These are phyloP conservation scores for Agriopis aurantiaria DNA, from an alignment of 2,888 invertebrate species.

Conservation along the genomic window DNA sequence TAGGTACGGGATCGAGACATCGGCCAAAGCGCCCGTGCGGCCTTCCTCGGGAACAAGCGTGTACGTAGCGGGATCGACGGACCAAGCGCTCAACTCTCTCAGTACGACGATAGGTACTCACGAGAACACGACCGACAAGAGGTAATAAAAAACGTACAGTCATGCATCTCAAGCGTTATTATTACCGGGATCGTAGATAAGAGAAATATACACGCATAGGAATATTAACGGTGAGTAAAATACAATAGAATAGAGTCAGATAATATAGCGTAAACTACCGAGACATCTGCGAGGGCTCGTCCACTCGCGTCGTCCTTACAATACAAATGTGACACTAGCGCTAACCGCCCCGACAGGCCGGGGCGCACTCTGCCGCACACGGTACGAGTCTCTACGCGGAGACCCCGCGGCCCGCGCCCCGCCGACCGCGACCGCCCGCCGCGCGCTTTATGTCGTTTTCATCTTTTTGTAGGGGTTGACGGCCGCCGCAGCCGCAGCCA, in stretches of 20 bases:
- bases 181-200: slow-evolving; percentile 91
- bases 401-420: slow-evolving; percentile 83
- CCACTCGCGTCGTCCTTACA: slow-evolving; percentile 84
- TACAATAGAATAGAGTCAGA: slow-evolving; percentile 76
- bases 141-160: slow-evolving; percentile 92
- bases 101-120: slow-evolving; percentile 79
- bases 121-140: slow-evolving; percentile 81
- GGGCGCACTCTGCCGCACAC: slow-evolving; percentile 79
- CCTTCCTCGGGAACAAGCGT: slow-evolving; percentile 83
- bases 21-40: slow-evolving; percentile 84
- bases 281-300: slow-evolving; percentile 80
- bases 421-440: slow-evolving; percentile 64
- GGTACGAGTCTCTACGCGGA: slow-evolving; percentile 83
- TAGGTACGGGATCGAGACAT: slow-evolving; percentile 80
- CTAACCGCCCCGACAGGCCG: slow-evolving; percentile 82
- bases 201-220: slow-evolving; percentile 86
- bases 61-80: slow-evolving; percentile 85
- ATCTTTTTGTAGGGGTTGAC: slow-evolving; percentile 96
- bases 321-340: slow-evolving; percentile 86
- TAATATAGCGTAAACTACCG: slow-evolving; percentile 81
- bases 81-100: slow-evolving; percentile 84
- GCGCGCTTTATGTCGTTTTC: slow-evolving; percentile 91
- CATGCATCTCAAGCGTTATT: slow-evolving; percentile 95
- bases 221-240: slow-evolving; percentile 82
- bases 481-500: slow-evolving; percentile 74